Evolutionary conservation across 2,113 vertebrate species (phyloP).

Genomic region (Trematocara nigrifrons): DNA sequence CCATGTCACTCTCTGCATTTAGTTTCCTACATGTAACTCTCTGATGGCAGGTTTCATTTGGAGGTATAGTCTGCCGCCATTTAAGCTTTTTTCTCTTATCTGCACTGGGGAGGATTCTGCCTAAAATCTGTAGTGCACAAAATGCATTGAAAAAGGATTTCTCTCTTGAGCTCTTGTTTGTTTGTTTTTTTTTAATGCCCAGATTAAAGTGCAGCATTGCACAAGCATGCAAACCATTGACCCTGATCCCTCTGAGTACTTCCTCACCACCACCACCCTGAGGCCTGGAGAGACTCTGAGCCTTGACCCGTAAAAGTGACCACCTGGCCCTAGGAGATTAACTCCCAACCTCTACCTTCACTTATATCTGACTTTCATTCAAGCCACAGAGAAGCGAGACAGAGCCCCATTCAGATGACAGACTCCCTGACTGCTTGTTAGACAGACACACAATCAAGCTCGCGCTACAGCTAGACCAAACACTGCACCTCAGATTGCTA

Average conservation of each 20-base stretch:
- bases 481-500: conserved; percentile 2
- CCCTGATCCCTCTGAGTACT: not conserved
- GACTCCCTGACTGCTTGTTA: not conserved
- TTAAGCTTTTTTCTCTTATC: not conserved
- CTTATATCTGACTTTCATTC: conserved; percentile 30
- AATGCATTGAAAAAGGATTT: not conserved
- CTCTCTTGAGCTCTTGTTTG: not conserved
- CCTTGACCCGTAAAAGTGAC: conserved; percentile 34
- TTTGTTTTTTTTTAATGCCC: not conserved
- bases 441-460: not conserved
- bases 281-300: conserved; percentile 21
- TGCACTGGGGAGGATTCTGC: not conserved
- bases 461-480: conserved; percentile 7
- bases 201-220: conserved; percentile 25
- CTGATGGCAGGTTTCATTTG: conserved; percentile 8
- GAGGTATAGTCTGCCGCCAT: not conserved
- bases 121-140: not conserved
- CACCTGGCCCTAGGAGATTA: conserved; percentile 15
- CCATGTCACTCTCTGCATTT: conserved; percentile 1
- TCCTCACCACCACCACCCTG: not conserved
- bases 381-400: conserved; percentile 3
- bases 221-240: conserved; percentile 13
- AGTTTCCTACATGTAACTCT: conserved; percentile 9
- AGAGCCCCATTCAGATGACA: conserved; percentile 28
- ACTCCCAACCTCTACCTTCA: conserved; percentile 35